These are phyloP conservation scores for Entomobrya proxima DNA, from an alignment of 2,888 invertebrate genomes.

Conservation along the genomic window DNA sequence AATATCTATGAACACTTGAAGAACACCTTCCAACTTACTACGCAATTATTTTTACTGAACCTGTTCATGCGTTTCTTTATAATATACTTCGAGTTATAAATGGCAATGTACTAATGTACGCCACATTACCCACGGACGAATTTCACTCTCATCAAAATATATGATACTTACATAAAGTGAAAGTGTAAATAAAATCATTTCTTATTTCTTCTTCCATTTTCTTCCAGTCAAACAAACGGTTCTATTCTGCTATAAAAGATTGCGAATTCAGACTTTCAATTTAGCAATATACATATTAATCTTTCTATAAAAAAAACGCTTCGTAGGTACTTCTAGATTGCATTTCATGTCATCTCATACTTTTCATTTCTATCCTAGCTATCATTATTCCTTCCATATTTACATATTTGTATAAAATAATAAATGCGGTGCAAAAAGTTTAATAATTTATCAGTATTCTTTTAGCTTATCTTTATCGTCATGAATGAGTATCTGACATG, in stretches of 20 bases:
- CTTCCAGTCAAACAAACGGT: neutral
- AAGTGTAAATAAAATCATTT: neutral
- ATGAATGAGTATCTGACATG: conserved; percentile 44
- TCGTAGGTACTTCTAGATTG: neutral
- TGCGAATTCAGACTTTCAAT: conserved; percentile 23
- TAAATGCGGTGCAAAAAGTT: conserved; percentile 10
- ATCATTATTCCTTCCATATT: no score
- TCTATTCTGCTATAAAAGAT: neutral
- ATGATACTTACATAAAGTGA: no score
- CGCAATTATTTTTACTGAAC: neutral
- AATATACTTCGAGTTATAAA: no score
- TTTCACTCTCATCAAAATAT: no score
- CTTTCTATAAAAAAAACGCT: neutral
- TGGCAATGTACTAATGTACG: no score
- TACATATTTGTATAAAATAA: no score
- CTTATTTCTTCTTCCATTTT: neutral
- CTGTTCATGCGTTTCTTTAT: neutral
- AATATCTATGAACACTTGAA: neutral
- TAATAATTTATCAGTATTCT: neutral
- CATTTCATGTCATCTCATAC: neutral
- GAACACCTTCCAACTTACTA: neutral
- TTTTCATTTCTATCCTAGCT: neutral
- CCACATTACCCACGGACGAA: no score
- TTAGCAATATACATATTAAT: conserved; percentile 26
- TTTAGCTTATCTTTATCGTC: conserved; percentile 13